Percentiles rank a stretch among this genome's conserved stretches.
phyloP scores from a whole-genome alignment of 2,888 invertebrate species.

The Parnassius smintheus region DNA sequence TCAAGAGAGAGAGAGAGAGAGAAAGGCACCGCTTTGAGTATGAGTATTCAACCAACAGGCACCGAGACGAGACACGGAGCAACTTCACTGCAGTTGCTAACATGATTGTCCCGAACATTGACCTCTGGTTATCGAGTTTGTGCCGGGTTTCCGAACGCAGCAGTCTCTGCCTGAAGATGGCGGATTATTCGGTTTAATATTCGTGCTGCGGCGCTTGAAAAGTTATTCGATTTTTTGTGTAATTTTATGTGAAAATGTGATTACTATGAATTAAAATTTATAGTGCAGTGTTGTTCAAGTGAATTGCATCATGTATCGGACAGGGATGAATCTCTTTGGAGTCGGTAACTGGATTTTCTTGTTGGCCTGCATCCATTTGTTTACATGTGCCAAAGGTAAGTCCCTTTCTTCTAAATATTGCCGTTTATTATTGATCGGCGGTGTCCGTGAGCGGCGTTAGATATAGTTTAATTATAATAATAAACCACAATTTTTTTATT shows the following conservation, averaged over 20 bases:
- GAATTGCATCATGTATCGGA: constrained; percentile 72
- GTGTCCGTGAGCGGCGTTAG: constrained; percentile 32
- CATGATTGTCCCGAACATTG: constrained; percentile 65
- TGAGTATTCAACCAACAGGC: too few relatives aligned
- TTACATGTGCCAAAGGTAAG: constrained; percentile 80
- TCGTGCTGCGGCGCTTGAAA: constrained; percentile 39
- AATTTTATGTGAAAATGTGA: constrained; percentile 77
- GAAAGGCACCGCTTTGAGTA: too few relatives aligned
- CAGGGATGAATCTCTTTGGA: constrained; percentile 71
- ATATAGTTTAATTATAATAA: constrained; percentile 25
- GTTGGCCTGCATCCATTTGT: constrained; percentile 71
- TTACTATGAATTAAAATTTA: constrained; percentile 75
- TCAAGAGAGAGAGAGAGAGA: too few relatives aligned
- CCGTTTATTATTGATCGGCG: constrained; percentile 64
- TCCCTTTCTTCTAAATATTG: constrained; percentile 67
- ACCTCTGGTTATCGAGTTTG: constrained; percentile 70
- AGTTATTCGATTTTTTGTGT: constrained; percentile 49
- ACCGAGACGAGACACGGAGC: background rate
- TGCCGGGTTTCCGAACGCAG: constrained; percentile 65
- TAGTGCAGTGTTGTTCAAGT: constrained; percentile 63
- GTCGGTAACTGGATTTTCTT: constrained; percentile 77
- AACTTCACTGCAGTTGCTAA: constrained; percentile 43
- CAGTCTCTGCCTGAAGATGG: constrained; percentile 66
- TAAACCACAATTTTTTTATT: background rate
- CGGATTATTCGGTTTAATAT: constrained; percentile 47